Percentiles rank a stretch among this genome's conserved stretches.
These are phyloP conservation scores for Phocoena sinus DNA, from an alignment of 2,113 vertebrate species.

Conservation along the genomic window DNA sequence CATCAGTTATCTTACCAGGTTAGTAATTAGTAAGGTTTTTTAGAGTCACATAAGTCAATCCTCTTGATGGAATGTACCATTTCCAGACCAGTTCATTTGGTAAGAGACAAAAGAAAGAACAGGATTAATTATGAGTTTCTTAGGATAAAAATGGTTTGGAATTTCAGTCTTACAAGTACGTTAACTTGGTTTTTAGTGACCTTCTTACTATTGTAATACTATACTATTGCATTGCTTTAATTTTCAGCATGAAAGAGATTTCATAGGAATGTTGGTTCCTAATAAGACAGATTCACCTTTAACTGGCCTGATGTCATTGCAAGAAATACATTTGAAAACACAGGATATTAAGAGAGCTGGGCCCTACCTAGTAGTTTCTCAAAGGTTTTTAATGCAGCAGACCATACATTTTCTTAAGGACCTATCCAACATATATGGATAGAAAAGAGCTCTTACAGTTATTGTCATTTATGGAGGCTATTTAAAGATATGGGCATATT, in stretches of 20 bases:
- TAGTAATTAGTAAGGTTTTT: conserved; percentile 19
- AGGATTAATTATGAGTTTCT: background rate
- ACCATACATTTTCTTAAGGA: background rate
- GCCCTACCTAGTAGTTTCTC: background rate
- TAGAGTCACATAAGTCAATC: accelerated
- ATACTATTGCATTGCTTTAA: background rate
- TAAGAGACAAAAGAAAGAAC: background rate
- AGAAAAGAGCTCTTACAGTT: background rate
- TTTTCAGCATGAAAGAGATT: background rate
- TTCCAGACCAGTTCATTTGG: background rate
- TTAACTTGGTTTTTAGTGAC: background rate
- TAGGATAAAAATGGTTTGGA: background rate
- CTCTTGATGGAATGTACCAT: background rate
- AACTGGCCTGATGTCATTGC: background rate
- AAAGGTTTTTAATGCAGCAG: background rate
- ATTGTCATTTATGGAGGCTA: background rate
- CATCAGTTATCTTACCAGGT: conserved; percentile 87
- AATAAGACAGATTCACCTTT: background rate
- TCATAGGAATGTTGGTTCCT: background rate
- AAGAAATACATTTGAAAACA: background rate
- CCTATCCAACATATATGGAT: background rate
- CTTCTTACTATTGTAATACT: background rate
- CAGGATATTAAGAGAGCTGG: background rate
- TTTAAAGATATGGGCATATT: background rate
- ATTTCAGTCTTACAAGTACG: background rate